Evolutionary conservation across 2,888 invertebrate species (phyloP).

Genomic region (Muschampia plurimacula): DNA sequence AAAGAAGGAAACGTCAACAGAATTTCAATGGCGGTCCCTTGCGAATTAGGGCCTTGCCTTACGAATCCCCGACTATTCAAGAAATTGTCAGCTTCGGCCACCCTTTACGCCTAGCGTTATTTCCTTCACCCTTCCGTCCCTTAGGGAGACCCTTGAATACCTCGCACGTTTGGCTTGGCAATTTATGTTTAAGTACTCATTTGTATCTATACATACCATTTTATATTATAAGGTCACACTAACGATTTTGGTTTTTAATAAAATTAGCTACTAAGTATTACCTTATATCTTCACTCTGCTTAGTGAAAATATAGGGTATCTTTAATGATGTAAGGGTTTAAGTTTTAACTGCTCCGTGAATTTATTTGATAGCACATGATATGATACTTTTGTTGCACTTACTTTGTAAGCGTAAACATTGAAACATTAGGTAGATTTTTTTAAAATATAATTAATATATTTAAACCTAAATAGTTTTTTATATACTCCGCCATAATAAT

Average conservation of each 20-base stretch:
- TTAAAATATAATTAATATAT: too few species aligned
- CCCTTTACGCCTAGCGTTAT: constrained; percentile 62
- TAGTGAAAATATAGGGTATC: background rate
- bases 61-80: constrained; percentile 62
- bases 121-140: constrained; percentile 35
- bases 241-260: too few species aligned
- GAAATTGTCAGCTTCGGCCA: constrained; percentile 64
- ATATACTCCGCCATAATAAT: too few species aligned
- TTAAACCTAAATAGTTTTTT: too few species aligned
- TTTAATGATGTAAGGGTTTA: background rate
- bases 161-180: constrained; percentile 24
- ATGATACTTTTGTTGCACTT: too few species aligned
- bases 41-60: constrained; percentile 39
- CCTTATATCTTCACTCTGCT: background rate
- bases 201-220: background rate
- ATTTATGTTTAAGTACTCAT: constrained; percentile 21
- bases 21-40: constrained; percentile 42
- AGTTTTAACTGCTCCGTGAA: background rate
- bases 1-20: background rate
- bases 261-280: background rate
- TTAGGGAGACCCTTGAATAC: constrained; percentile 34
- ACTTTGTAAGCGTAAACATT: too few species aligned
- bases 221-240: background rate
- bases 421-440: too few species aligned
- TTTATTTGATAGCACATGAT: too few species aligned